Evolutionary conservation across 2,888 invertebrate genomes (phyloP).

Genomic region (Parnassius mnemosyne): DNA sequence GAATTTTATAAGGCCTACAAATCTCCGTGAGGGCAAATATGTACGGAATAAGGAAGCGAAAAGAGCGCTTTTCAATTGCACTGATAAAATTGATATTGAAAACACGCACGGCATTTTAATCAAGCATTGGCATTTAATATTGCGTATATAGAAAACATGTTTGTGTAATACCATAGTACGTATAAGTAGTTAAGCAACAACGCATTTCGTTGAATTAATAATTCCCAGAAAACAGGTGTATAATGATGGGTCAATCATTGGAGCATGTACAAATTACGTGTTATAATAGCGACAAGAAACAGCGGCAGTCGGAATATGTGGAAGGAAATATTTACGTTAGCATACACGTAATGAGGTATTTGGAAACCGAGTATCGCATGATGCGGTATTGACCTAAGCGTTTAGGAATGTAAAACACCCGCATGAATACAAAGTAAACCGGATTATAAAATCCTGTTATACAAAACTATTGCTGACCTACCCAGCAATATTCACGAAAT

Average conservation of each 20-base stretch:
- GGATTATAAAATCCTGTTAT: slow-evolving; percentile 24
- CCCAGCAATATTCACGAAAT: slow-evolving; percentile 10
- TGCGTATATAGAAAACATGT: background rate
- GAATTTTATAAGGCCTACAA: slow-evolving; percentile 25
- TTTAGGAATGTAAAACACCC: slow-evolving; percentile 24
- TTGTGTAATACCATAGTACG: no score
- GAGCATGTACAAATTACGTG: slow-evolving; percentile 6
- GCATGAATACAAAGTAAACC: slow-evolving; percentile 23
- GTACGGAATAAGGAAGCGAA: slow-evolving; percentile 16
- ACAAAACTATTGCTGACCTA: slow-evolving; percentile 19
- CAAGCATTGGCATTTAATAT: background rate
- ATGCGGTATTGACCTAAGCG: slow-evolving; percentile 25
- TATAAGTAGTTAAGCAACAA: no score
- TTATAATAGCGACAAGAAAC: slow-evolving; percentile 3
- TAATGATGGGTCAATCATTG: background rate
- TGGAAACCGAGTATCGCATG: slow-evolving; percentile 13
- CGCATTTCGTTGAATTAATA: no score
- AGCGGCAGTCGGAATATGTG: background rate
- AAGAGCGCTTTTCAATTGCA: slow-evolving; percentile 17
- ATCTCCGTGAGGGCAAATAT: slow-evolving; percentile 22
- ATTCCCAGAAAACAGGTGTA: no score
- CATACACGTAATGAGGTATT: slow-evolving; percentile 12
- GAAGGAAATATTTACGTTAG: slow-evolving; percentile 23
- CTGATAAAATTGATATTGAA: slow-evolving; percentile 12
- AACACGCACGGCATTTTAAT: background rate